Percentiles rank a stretch among this genome's conserved stretches.
phyloP scores from a whole-genome alignment of 1,140 invertebrate genomes.

The Aphelenchoides fujianensis region DNA sequence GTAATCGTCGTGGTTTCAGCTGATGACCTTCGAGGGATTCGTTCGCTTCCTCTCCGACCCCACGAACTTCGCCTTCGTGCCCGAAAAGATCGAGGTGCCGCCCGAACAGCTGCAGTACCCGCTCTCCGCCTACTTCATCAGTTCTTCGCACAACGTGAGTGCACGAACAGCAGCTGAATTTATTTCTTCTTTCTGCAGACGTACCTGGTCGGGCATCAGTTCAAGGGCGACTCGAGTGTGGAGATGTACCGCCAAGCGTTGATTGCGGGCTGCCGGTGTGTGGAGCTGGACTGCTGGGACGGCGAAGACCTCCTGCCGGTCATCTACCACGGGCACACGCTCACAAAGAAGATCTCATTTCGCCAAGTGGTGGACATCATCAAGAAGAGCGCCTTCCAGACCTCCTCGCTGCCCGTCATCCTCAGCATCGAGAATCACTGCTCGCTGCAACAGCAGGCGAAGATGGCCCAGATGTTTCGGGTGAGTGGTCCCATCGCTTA shows the following conservation, averaged over 20 bases:
- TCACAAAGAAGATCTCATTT: conserved; percentile 85
- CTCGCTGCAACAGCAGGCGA: conserved; percentile 80
- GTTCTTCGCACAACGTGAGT: conserved; percentile 5
- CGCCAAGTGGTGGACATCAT: conserved; percentile 83
- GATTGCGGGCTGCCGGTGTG: conserved; percentile 71
- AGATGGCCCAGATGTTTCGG: conserved; percentile 91
- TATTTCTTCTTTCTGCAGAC: too few relatives aligned
- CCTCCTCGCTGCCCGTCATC: conserved; percentile 85
- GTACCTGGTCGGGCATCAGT: conserved; percentile 90
- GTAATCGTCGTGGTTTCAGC: too few relatives aligned
- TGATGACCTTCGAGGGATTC: conserved; percentile 90
- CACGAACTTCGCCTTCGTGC: conserved; percentile 72
- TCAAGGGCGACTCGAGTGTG: conserved; percentile 79
- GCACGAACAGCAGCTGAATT: too few relatives aligned
- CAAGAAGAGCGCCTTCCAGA: conserved; percentile 82
- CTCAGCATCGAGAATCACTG: conserved; percentile 94
- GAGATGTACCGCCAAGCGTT: conserved; percentile 91
- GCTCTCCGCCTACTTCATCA: conserved; percentile 62
- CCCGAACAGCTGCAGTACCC: conserved; percentile 81
- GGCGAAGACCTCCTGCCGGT: conserved; percentile 75
- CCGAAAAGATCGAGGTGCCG: conserved; percentile 71
- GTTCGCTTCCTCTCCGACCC: conserved; percentile 76
- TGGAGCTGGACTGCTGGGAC: conserved; percentile 62
- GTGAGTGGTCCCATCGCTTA: conserved; percentile 65
- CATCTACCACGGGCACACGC: conserved; percentile 87